Conservation (phyloP, 1,140 invertebrate genomes). For the Dendrolimus kikuchii region DNA sequence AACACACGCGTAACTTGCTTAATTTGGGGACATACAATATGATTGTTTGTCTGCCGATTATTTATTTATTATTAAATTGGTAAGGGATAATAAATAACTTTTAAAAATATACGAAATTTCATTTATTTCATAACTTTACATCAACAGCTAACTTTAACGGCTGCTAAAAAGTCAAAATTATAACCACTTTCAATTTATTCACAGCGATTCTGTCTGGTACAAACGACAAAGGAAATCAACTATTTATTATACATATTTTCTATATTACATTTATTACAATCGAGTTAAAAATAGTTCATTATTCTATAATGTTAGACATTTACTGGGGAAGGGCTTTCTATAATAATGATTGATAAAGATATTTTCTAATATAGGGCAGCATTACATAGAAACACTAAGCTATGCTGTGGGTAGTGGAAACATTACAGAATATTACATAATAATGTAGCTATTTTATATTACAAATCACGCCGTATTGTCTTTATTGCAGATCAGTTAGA, state of each 20-base stretch:
- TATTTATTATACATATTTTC: too few species aligned
- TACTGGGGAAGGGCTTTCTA: too few species aligned
- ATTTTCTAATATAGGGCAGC: neutral
- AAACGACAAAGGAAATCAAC: too few species aligned
- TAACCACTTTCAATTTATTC: constrained; percentile 19
- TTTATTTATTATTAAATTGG: neutral
- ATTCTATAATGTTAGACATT: too few species aligned
- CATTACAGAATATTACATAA: constrained; percentile 11
- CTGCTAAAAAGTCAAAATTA: constrained; percentile 28
- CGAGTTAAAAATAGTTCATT: too few species aligned
- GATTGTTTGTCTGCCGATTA: neutral
- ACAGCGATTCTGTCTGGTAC: neutral
- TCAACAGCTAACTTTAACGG: constrained; percentile 42
- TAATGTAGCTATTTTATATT: constrained; percentile 22
- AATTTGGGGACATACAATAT: too few species aligned
- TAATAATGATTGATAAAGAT: too few species aligned
- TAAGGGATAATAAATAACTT: constrained; percentile 2
- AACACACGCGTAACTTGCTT: too few species aligned
- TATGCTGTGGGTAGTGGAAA: neutral
- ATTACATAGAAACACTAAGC: neutral
- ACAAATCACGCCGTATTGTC: constrained; percentile 61
- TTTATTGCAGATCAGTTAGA: constrained; percentile 38
- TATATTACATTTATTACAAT: too few species aligned
- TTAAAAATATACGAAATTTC: constrained; percentile 15
- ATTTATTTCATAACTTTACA: constrained; percentile 48